Percentiles rank a stretch among this genome's conserved stretches.
These are phyloP conservation scores for Galemys pyrenaicus DNA, from an alignment of 2,113 vertebrate species.

Conservation along the genomic window DNA sequence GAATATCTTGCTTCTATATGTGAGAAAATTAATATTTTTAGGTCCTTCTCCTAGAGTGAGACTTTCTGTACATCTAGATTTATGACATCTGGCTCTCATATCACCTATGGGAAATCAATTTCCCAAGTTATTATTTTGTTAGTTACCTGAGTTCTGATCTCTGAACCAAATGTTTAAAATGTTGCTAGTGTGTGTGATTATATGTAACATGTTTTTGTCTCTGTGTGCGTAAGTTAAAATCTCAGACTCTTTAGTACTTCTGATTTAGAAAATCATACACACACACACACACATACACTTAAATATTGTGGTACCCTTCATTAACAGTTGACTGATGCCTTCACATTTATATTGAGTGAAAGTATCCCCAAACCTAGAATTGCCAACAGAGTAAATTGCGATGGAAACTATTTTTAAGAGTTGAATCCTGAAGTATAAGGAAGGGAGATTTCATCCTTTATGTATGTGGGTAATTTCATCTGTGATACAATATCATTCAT, in stretches of 20 bases:
- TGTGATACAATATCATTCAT: not conserved
- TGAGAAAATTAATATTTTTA: not conserved
- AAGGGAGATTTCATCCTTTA: not conserved
- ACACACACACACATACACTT: no score
- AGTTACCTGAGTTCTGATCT: not conserved
- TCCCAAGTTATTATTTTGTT: not conserved
- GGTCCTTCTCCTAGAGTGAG: not conserved
- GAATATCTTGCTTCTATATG: not conserved
- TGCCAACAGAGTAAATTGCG: not conserved
- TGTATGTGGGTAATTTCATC: not conserved
- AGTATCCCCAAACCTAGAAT: not conserved
- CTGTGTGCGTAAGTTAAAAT: not conserved
- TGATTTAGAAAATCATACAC: no score
- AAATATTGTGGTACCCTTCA: not conserved
- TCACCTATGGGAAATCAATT: not conserved
- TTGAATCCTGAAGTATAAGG: not conserved
- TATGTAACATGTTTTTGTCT: not conserved
- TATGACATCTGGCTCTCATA: not conserved
- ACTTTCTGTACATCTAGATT: accelerated
- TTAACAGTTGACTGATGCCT: not conserved
- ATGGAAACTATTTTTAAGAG: not conserved
- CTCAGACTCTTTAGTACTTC: not conserved
- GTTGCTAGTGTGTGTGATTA: not conserved
- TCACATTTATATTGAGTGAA: not conserved
- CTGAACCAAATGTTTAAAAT: not conserved